phyloP scores from a whole-genome alignment of 2,113 vertebrate genomes.

The Nesogale talazaci region DNA sequence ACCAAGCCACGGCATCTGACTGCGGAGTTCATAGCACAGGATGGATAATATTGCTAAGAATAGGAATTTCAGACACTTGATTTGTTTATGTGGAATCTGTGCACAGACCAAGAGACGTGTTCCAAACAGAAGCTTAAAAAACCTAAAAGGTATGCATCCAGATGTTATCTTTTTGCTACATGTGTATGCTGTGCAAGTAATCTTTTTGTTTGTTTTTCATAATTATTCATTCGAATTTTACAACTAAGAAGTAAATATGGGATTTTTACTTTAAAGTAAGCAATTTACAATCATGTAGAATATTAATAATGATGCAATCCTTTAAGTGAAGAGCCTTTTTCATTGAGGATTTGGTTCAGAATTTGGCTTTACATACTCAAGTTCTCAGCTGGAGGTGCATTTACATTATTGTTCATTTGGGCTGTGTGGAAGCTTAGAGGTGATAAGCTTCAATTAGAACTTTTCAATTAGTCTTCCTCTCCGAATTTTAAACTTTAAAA shows the following conservation, averaged over 20 bases:
- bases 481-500: conserved; percentile 23
- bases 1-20: background rate
- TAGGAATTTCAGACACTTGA: background rate
- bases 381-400: background rate
- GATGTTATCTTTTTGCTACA: background rate
- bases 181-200: background rate
- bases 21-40: background rate
- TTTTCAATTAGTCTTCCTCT: conserved; percentile 32
- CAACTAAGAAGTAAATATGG: background rate
- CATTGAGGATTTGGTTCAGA: background rate
- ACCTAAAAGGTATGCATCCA: background rate
- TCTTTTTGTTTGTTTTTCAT: background rate
- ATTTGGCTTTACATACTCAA: background rate
- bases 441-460: conserved; percentile 36
- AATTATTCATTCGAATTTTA: background rate
- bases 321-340: conserved; percentile 15
- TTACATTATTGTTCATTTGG: background rate
- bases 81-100: background rate
- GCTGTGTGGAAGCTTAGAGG: background rate
- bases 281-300: background rate
- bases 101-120: background rate
- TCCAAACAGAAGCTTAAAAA: background rate
- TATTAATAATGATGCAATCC: background rate
- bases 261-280: background rate
- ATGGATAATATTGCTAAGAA: background rate